phyloP scores from a whole-genome alignment of 2,113 vertebrate species.

The Lethenteron camtschaticum region DNA sequence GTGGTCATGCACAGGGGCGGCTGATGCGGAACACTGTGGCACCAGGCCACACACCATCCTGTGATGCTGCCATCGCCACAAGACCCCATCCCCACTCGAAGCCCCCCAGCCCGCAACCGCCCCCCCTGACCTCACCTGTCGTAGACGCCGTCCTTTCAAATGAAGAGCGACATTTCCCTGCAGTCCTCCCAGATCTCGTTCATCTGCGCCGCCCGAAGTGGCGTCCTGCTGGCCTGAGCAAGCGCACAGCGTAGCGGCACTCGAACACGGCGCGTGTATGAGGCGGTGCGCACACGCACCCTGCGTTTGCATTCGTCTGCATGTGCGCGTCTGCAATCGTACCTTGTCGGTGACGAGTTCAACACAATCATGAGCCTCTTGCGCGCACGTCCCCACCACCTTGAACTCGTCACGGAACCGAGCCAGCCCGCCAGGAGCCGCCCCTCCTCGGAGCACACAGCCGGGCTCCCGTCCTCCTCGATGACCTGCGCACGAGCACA shows the following conservation, averaged over 20 bases:
- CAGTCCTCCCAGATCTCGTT: conserved; percentile 49
- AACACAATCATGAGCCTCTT: conserved; percentile 67
- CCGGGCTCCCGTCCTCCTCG: conserved; percentile 37
- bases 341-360: conserved; percentile 91
- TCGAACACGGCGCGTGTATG: too few species aligned
- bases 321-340: conserved; percentile 8
- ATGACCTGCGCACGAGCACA: conserved; percentile 30
- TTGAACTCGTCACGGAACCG: conserved; percentile 55
- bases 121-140: conserved; percentile 32
- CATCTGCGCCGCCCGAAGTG: conserved; percentile 34
- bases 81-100: too few species aligned
- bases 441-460: conserved; percentile 37
- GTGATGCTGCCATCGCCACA: conserved; percentile 12
- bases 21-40: conserved; percentile 47
- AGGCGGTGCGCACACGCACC: too few species aligned
- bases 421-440: conserved; percentile 45
- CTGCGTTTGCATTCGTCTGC: too few species aligned
- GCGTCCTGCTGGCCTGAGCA: conserved; percentile 18
- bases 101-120: neutral
- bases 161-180: conserved; percentile 56
- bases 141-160: conserved; percentile 52
- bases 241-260: too few species aligned
- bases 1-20: conserved; percentile 71
- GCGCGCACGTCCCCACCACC: conserved; percentile 59
- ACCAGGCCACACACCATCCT: neutral